These are phyloP conservation scores for Epizoanthus fatuus DNA, from an alignment of 92 coral and sea anemone species.

Conservation along the genomic window DNA sequence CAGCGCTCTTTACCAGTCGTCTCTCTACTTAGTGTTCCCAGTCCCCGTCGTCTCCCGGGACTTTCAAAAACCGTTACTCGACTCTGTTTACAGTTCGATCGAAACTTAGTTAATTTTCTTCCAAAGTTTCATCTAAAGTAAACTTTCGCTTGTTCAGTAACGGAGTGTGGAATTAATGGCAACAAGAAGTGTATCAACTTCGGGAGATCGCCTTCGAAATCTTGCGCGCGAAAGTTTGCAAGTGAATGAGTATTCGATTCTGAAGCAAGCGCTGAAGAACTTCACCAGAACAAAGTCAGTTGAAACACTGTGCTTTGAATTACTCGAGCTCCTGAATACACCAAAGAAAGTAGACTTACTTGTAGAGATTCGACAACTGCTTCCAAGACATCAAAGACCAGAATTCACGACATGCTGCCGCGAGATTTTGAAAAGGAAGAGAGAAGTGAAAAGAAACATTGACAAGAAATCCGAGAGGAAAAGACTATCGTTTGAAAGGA, in stretches of 20 bases:
- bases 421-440: constrained; percentile 16
- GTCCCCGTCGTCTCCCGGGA: not conserved
- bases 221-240: constrained; percentile 54
- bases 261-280: constrained; percentile 54
- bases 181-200: not conserved
- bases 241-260: constrained; percentile 53
- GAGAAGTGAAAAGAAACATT: not conserved
- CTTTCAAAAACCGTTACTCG: constrained; percentile 7
- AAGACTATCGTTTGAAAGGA: constrained; percentile 4
- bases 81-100: not conserved
- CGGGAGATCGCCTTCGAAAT: constrained; percentile 36
- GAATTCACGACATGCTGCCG: constrained; percentile 63
- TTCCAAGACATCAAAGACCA: constrained; percentile 58
- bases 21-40: not conserved
- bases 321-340: constrained; percentile 53
- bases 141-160: not conserved
- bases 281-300: constrained; percentile 64
- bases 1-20: constrained; percentile 1
- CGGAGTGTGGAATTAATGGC: not conserved
- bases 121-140: not conserved
- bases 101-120: not conserved
- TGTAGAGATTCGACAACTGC: constrained; percentile 55
- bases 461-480: not conserved
- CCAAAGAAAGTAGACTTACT: constrained; percentile 61
- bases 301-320: constrained; percentile 57